Evolutionary conservation across 2,113 vertebrate genomes (phyloP).

Genomic region (Tenrec ecaudatus): DNA sequence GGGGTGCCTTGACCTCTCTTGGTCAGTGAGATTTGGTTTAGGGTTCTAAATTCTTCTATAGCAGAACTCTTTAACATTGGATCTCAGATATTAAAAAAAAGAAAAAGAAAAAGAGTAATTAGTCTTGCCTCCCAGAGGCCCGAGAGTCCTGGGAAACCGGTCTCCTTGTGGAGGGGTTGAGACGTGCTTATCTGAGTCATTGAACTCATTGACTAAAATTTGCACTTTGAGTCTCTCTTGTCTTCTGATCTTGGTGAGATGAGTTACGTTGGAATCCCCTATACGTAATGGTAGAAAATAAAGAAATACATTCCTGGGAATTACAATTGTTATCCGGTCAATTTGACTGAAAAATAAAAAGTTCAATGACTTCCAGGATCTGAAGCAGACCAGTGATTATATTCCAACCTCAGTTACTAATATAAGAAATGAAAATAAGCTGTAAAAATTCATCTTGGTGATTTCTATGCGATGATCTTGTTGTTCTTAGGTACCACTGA

Average conservation of each 20-base stretch:
- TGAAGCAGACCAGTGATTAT: conserved; percentile 34
- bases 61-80: conserved; percentile 1
- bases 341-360: conserved; percentile 36
- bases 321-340: conserved; percentile 30
- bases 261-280: background rate
- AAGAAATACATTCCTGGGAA: background rate
- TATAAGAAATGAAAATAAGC: conserved; percentile 34
- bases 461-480: background rate
- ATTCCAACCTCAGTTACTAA: background rate
- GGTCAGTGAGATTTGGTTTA: background rate
- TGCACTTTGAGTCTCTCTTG: background rate
- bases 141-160: background rate
- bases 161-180: background rate
- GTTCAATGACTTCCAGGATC: background rate
- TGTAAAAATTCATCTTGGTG: conserved; percentile 31
- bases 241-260: no score
- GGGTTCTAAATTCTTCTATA: background rate
- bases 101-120: background rate
- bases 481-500: no score
- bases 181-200: background rate
- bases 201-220: background rate
- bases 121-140: conserved; percentile 27
- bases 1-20: background rate
- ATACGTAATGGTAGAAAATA: background rate
- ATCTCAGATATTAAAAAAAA: conserved; percentile 23